These are phyloP conservation scores for Siphlonurus alternatus DNA, from an alignment of 2,888 invertebrate species.

Conservation along the genomic window DNA sequence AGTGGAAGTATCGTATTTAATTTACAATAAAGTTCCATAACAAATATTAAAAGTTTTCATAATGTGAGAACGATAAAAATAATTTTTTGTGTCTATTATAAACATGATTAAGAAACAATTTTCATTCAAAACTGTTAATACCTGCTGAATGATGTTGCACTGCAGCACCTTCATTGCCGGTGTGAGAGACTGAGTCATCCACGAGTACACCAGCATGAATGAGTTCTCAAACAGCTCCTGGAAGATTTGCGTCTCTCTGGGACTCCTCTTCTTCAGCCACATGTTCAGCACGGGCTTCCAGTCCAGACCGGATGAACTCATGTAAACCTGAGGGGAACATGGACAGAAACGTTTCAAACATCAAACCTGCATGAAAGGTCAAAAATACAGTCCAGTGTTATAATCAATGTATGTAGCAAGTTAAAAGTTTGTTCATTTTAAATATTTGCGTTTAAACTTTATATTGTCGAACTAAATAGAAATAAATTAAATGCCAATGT, in stretches of 20 bases:
- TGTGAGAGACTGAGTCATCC: constrained; percentile 67
- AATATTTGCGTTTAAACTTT: neutral
- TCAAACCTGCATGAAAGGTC: too few species aligned
- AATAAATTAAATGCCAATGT: too few species aligned
- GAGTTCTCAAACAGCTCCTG: constrained; percentile 56
- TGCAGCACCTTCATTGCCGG: constrained; percentile 78
- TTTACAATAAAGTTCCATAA: too few species aligned
- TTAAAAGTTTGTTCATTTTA: too few species aligned
- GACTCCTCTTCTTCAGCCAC: constrained; percentile 56
- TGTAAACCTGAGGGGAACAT: constrained; percentile 71
- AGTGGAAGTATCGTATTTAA: too few species aligned
- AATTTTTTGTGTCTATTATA: too few species aligned
- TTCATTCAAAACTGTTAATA: too few species aligned
- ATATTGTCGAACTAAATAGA: neutral
- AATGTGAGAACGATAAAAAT: too few species aligned
- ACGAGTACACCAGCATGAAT: constrained; percentile 55
- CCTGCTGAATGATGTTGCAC: constrained; percentile 70
- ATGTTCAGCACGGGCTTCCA: constrained; percentile 81
- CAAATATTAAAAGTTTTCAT: too few species aligned
- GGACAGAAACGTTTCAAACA: constrained; percentile 6
- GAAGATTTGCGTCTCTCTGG: constrained; percentile 39
- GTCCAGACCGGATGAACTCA: constrained; percentile 89
- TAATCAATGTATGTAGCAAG: too few species aligned
- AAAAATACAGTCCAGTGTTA: too few species aligned
- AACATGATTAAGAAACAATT: too few species aligned